Base-by-base conservation (phyloP, 2,888 invertebrate genomes). In the Drosophila eohydei region DNA sequence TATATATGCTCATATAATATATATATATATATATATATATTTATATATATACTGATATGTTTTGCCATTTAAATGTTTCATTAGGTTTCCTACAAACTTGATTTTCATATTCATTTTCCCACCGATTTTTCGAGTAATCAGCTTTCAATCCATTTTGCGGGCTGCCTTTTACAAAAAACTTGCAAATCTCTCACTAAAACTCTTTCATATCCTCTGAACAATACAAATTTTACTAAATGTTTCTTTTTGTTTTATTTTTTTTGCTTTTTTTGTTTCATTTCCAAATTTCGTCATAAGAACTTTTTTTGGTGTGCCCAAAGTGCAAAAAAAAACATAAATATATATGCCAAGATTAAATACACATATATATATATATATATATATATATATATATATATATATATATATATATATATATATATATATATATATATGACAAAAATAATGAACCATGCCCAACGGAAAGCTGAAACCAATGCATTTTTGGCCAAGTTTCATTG, bases 21-120 rank as follows among this genome's bases (percentile, higher is more conserved):
- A 50, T 41, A 41, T 41, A 36, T 36, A 12, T 36, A 36, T 12
- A 34, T 34, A 9, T 34, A 34, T 14, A 32, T 50, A 50, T 32
- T 5, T 50, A 16, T 50, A 69, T 69, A 89, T 89, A 89, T 89
- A 86, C 75, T 89, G 88, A 89, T 89, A 89, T 89, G 88, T 89
- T 88, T 86, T 82, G 82, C 78, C 78, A 83, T 87, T 83, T 81
- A 83, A 88, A 83, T 85, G 73, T 67, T 74, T 80, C 64, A 64
- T 65, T 79, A 65, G 52, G 57, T 68, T 73, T 60, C 61, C 69
- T 71, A 64, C 65, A 72, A 69, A 72, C 58, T 71, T 71, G 44
- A 46, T 41, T 60, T 57, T 32, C 11, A 14, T 43, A 32, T 56
- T 44, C 21, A 11, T 28, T 48, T 30, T 21, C 38, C 56, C 12